phyloP scores from a whole-genome alignment of 2,888 invertebrate genomes.

The Rhagonycha lutea region DNA sequence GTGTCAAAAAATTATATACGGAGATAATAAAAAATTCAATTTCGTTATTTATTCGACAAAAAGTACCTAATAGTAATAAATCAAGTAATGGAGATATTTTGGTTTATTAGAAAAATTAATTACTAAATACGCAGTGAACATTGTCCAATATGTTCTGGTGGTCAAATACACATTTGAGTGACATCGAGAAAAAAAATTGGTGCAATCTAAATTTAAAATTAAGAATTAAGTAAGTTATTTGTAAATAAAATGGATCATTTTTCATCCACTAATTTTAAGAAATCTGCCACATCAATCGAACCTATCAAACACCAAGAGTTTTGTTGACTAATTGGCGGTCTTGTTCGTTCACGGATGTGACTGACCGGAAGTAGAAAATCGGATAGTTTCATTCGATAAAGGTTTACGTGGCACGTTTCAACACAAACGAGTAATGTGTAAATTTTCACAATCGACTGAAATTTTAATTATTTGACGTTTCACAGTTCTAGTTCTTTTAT shows the following conservation, averaged over 20 bases:
- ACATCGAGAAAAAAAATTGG: not conserved
- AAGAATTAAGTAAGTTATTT: not conserved
- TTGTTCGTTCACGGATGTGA: not conserved
- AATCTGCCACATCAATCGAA: not conserved
- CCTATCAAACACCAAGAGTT: not conserved
- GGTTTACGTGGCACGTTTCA: not conserved
- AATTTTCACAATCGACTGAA: not conserved
- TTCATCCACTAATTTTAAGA: not conserved
- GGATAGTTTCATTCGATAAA: not conserved
- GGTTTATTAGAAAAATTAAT: not conserved
- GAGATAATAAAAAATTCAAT: not conserved
- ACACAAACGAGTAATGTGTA: not conserved
- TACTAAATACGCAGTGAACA: not conserved
- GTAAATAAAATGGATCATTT: not conserved
- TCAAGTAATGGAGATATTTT: not conserved
- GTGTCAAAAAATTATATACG: not conserved
- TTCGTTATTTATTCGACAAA: not conserved
- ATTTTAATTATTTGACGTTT: not conserved
- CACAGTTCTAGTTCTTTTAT: not conserved
- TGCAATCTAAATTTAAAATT: not conserved
- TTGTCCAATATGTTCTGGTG: not conserved
- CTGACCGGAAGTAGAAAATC: not conserved
- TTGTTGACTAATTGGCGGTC: not conserved
- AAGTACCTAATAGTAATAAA: not conserved
- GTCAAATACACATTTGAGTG: too few species aligned